These are phyloP conservation scores for Pantherophis alleghaniensis DNA, from an alignment of 2,797 vertebrate species.

Conservation along the genomic window DNA sequence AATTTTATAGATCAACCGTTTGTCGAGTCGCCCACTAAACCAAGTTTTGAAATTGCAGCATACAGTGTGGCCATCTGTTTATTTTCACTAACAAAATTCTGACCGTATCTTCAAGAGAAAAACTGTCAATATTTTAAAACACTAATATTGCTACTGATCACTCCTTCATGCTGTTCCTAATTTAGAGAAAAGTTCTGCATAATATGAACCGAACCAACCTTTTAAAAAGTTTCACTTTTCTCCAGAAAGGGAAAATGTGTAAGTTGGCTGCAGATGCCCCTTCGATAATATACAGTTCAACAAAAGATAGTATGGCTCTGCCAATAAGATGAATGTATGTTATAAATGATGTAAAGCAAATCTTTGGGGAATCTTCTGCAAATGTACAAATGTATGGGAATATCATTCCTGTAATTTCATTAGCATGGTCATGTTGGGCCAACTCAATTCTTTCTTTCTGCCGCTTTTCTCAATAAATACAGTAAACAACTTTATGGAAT, in stretches of 20 bases:
- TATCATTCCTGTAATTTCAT: neutral
- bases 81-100: constrained; percentile 60
- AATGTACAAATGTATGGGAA: neutral
- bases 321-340: neutral
- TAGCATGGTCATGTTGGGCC: neutral
- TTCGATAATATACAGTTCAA: constrained; percentile 12
- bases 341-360: neutral
- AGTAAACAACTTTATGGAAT: neutral
- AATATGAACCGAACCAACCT: constrained; percentile 25
- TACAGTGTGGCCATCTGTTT: constrained; percentile 58
- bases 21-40: constrained; percentile 57
- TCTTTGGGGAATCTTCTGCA: neutral
- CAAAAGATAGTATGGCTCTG: neutral
- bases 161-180: constrained; percentile 15
- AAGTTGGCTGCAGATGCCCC: neutral
- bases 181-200: constrained; percentile 33
- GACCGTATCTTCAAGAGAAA: constrained; percentile 53
- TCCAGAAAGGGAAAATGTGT: neutral
- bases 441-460: neutral
- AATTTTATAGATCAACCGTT: constrained; percentile 59
- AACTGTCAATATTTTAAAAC: constrained; percentile 49
- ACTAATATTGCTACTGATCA: constrained; percentile 47
- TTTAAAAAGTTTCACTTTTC: constrained; percentile 32
- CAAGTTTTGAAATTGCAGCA: constrained; percentile 60
- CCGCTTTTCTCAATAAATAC: neutral